These are phyloP conservation scores for Tribolium castaneum DNA, from an alignment of 1,140 invertebrate species.

Conservation along the genomic window DNA sequence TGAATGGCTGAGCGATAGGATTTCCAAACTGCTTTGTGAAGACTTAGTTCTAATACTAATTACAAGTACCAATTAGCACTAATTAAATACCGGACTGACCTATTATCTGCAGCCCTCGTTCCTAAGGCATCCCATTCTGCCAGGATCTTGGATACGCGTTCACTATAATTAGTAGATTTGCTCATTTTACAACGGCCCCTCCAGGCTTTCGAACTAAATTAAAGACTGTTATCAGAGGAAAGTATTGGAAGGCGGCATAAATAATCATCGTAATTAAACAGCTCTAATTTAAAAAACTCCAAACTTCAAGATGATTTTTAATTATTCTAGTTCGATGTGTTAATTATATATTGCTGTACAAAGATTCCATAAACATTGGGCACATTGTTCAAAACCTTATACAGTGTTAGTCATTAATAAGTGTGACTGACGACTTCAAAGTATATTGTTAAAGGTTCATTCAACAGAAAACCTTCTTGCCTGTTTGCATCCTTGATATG, in stretches of 20 bases:
- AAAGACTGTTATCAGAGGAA: conserved; percentile 39
- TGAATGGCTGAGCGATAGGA: conserved; percentile 53
- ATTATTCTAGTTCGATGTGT: too few species aligned
- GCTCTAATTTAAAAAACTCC: background rate
- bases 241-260: conserved; percentile 32
- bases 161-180: conserved; percentile 54
- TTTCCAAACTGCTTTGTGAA: conserved; percentile 60
- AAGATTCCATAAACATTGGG: too few species aligned
- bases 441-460: too few species aligned
- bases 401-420: too few species aligned
- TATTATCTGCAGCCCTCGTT: conserved; percentile 55
- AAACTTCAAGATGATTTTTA: background rate
- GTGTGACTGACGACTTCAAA: too few species aligned
- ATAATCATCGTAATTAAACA: conserved; percentile 36
- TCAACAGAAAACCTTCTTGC: too few species aligned
- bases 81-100: conserved; percentile 58
- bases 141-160: conserved; percentile 52
- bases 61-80: conserved; percentile 58
- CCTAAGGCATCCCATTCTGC: conserved; percentile 53
- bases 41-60: conserved; percentile 61
- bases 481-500: too few species aligned
- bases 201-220: conserved; percentile 39
- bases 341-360: too few species aligned
- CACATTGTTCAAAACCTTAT: too few species aligned
- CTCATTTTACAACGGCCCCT: conserved; percentile 41